A percentile compares a stretch with the other conserved stretches of the same genome.
Conservation (phyloP, 2,797 vertebrate species). For the Poeciliopsis presidionis region DNA sequence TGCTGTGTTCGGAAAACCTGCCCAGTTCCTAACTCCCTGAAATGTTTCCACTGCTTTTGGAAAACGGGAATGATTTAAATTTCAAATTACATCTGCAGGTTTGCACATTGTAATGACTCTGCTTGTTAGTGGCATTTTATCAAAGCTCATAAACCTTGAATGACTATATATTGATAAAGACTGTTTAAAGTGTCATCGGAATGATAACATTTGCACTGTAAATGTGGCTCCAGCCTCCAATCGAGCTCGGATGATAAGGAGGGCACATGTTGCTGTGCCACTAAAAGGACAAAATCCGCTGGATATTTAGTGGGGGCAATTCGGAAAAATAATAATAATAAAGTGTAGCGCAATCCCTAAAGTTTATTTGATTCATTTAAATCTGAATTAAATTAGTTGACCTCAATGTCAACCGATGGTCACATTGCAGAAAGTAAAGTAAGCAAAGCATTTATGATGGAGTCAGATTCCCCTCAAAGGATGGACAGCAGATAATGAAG, state of each 20-base stretch:
- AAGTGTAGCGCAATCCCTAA: conserved; percentile 2
- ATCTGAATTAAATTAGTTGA: neutral
- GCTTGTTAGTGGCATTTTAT: conserved; percentile 91
- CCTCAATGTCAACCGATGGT: neutral
- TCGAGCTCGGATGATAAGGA: conserved; percentile 72
- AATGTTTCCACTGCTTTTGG: conserved; percentile 22
- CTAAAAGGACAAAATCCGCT: conserved; percentile 62
- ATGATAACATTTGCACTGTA: conserved; percentile 91
- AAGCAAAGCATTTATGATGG: neutral
- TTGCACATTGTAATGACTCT: conserved; percentile 81
- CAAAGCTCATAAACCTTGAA: conserved; percentile 99
- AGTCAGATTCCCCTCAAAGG: conserved; percentile 2
- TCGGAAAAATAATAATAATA: neutral
- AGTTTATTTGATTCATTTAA: conserved; percentile 10
- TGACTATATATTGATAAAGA: conserved; percentile 97
- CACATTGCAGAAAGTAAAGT: neutral
- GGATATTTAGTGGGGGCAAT: conserved; percentile 23
- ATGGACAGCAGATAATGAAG: conserved; percentile 8
- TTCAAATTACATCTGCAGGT: conserved; percentile 16
- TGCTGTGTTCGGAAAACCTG: conserved; percentile 28
- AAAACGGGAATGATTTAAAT: conserved; percentile 15
- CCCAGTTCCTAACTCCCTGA: conserved; percentile 41
- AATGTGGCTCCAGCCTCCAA: conserved; percentile 78
- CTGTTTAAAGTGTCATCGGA: conserved; percentile 97
- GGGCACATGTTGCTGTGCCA: conserved; percentile 43